Conservation (phyloP, 2,888 invertebrate species). For the Drosophila anomelani region DNA sequence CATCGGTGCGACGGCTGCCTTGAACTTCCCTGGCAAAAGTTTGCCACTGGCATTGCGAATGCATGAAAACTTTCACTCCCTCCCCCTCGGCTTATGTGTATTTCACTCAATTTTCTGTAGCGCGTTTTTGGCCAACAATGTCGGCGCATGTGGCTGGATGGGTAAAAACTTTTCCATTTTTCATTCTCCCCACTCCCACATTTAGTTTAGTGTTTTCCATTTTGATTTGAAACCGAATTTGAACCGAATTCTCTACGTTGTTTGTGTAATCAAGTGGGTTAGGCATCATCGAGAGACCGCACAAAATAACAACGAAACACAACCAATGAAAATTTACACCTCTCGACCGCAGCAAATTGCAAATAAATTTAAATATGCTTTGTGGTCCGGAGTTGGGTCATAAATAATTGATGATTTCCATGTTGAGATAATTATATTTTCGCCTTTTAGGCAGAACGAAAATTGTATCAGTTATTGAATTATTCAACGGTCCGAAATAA, state of each 20-base stretch:
- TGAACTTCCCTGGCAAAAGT: constrained; percentile 35
- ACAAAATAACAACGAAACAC: constrained; percentile 15
- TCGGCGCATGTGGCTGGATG: constrained; percentile 25
- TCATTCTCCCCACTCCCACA: background rate
- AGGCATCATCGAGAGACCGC: constrained; percentile 23
- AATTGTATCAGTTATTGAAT: constrained; percentile 29
- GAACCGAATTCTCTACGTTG: background rate
- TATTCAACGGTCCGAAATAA: constrained; percentile 10
- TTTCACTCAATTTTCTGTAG: constrained; percentile 43
- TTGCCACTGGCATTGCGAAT: constrained; percentile 34
- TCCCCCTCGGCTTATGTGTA: constrained; percentile 18
- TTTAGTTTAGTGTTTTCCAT: constrained; percentile 15
- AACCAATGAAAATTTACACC: constrained; percentile 40
- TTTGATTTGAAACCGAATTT: constrained; percentile 22
- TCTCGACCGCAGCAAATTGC: constrained; percentile 33
- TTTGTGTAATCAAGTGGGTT: constrained; percentile 31
- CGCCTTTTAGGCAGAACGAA: background rate
- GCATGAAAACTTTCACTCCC: constrained; percentile 32
- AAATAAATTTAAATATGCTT: constrained; percentile 48
- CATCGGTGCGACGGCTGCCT: constrained; percentile 29
- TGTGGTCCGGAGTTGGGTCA: constrained; percentile 31
- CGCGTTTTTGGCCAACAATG: constrained; percentile 31
- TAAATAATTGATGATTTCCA: constrained; percentile 41
- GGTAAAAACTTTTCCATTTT: constrained; percentile 24
- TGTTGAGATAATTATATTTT: constrained; percentile 41